Evolutionary conservation across 2,113 vertebrate species (phyloP), one percentile per base, ranked within the genome.

Genomic region (Hyla sarda): DNA sequence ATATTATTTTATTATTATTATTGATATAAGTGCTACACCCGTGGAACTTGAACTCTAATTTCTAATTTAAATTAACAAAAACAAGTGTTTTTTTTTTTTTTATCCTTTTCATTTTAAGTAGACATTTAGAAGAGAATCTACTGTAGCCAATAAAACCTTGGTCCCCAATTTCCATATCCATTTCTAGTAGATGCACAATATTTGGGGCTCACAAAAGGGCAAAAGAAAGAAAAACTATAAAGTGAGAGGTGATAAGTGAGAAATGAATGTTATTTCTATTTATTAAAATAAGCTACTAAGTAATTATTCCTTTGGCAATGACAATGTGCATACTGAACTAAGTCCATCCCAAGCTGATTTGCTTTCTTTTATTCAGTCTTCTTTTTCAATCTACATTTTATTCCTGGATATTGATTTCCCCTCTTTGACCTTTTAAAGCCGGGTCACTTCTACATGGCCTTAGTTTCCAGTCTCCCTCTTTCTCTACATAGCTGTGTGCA

Each of bases 371-470:
- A 76, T 62, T 45, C 25, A 32, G 56, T 17, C 28, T 48, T 45
- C 28, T 76, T 76, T 60, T 84, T 60, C 82, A 45, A 76, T 76
- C 54, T 76, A 45, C 41, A 69, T 78, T 67, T 86, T 81, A 72
- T 81, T 73, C 34, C 87, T 80, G 74, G 90, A 89, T 92, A 87
- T 84, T 93, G 92, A 94, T 93, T 93, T 93, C 89, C 88, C 91
- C 96, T 95, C 95, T 94, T 92, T 95, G 93, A 96, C 95, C 94
- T 95, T 94, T 91, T 87, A 86, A 93, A 88, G 92, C 84, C 89
- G 83, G 91, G 89, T 87, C 74, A 82, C 89, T 89, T 89, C 89
- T 90, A 93, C 94, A 92, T 91, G 92, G 94, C 92, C 94, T 94
- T 94, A 92, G 92, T 90, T 91, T 90, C 89, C 93, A 92, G 92